Conservation (phyloP, 2,113 vertebrate genomes). For the Rhinopomastus cyanomelas region DNA sequence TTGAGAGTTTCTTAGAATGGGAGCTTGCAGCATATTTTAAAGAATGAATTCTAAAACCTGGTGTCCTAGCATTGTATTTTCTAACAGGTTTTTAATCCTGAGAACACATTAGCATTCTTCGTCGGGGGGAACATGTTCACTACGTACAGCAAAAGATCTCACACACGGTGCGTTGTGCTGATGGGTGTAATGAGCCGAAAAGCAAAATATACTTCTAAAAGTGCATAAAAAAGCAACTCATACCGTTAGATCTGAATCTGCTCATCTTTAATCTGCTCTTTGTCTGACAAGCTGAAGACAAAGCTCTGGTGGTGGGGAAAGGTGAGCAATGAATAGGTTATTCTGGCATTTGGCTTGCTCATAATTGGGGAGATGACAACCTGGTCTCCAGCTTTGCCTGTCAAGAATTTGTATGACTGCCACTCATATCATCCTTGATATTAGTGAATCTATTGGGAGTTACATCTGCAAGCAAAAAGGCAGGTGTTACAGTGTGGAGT, state of each 20-base stretch:
- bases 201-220: not conserved
- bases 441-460: not conserved
- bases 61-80: not conserved
- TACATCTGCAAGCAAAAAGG: not conserved
- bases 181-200: not conserved
- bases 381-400: not conserved
- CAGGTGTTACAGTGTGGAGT: not conserved
- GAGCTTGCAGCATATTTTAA: not conserved
- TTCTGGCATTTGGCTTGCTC: not conserved
- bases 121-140: not conserved
- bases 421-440: not conserved
- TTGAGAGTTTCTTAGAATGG: not conserved
- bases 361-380: not conserved
- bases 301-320: not conserved
- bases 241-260: not conserved
- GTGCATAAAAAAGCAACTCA: not conserved
- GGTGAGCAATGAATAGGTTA: not conserved
- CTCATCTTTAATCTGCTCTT: not conserved
- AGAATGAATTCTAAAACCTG: not conserved
- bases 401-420: not conserved
- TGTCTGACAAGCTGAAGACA: not conserved
- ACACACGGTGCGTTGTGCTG: not conserved
- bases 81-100: not conserved
- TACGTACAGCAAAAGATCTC: not conserved
- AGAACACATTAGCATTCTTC: not conserved